Base-by-base conservation (phyloP, 2,797 vertebrate species). In the Oceanodroma leucorhoa region DNA sequence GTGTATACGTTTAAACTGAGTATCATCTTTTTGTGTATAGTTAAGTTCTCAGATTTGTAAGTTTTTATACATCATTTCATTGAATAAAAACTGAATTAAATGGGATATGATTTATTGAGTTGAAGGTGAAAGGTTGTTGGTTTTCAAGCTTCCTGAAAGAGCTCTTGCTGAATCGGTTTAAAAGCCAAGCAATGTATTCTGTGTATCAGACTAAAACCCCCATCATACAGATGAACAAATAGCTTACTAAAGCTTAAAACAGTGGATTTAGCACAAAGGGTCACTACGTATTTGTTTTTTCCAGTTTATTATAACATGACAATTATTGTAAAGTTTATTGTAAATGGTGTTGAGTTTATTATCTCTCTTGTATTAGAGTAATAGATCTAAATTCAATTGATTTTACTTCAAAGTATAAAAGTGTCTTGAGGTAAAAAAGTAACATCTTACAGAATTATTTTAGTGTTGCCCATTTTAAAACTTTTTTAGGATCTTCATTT, bases 31-130 rank as follows among this genome's bases (percentile, higher is more conserved):
- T 92, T 98, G 96, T 98, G 97, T 98, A 97, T 98, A 98, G 97
- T 98, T 98, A 97, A 97, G 97, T 98, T 98, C 97, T 97, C 97
- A 93, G 90, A 98, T 98, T 98, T 98, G 98, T 98, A 98, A 97
- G 97, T 98, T 98, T 98, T 98, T 98, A 98, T 98, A 98, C 98
- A 97, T 98, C 95, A 97, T 98, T 98, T 98, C 97, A 98, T 95
- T 97, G 96, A 98, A 98, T 98, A 98, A 98, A 98, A 97, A 95
- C 95, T 95, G 80, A 97, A 97, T 95, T 98, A 97, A 98, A 97
- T 91, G 96, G 89, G 85, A 58, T 94, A 87, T 64, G 76, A 78
- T 92, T 96, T 95, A 89, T n/a, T 94, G 82, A 95, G 71, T 94
- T 81, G 65, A 93, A 96, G 77, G 65, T 86, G 66, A 79, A 61